phyloP scores from a whole-genome alignment of 2,888 invertebrate genomes.

The Masnerella sp. region DNA sequence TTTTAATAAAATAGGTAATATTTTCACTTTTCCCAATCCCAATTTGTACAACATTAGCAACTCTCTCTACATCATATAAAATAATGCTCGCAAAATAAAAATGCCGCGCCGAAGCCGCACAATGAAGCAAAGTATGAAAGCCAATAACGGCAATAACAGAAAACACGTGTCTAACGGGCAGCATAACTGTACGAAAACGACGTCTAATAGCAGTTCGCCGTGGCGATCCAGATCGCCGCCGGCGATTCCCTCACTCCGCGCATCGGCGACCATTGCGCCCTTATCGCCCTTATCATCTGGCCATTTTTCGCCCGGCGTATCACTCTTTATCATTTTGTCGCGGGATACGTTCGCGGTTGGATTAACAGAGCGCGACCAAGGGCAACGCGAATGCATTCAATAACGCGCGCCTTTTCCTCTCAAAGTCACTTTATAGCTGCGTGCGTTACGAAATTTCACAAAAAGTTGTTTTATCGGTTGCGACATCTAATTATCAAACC shows the following conservation, averaged over 20 bases:
- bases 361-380: conserved; percentile 58
- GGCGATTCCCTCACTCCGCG: too few species aligned
- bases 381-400: conserved; percentile 47
- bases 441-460: conserved; percentile 42
- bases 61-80: neutral
- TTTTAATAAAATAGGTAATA: neutral
- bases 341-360: conserved; percentile 36
- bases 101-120: conserved; percentile 67
- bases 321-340: conserved; percentile 47
- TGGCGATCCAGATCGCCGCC: neutral
- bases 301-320: conserved; percentile 12
- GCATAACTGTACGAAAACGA: conserved; percentile 26
- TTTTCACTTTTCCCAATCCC: neutral
- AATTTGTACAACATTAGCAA: neutral
- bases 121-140: conserved; percentile 60
- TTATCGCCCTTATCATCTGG: conserved; percentile 37
- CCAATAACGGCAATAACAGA: conserved; percentile 60
- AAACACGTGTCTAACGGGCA: conserved; percentile 31
- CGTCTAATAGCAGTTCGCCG: too few species aligned
- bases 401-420: conserved; percentile 28
- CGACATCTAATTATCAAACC: conserved; percentile 24
- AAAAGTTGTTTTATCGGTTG: conserved; percentile 32
- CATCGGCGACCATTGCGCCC: too few species aligned
- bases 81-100: conserved; percentile 27
- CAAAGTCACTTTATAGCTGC: conserved; percentile 40